Evolutionary conservation across 2,113 vertebrate species (phyloP), one percentile per base, ranked within the genome.

Genomic region (Ardeotis arabs): DNA sequence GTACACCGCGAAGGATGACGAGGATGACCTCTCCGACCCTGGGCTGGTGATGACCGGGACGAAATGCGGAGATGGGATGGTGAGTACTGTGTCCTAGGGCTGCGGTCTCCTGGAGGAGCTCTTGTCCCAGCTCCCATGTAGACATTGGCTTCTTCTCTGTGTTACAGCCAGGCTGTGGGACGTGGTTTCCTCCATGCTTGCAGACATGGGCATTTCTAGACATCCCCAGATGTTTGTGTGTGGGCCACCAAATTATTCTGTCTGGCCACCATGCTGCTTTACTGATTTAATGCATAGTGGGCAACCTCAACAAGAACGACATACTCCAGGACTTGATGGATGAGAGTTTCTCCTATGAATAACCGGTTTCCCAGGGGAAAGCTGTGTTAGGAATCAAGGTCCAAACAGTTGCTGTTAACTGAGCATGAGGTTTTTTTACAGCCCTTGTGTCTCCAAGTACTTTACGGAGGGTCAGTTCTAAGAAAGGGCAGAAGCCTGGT

Each of bases 31-130:
- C 73, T 98, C 98, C 0, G 99, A 99, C 94, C 98, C 99, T 0
- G 99, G 99, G 39, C 97, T 99, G 14, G 99, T 99, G 63, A 98
- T 99, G 97, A 98, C 99, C 0, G 99, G 99, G 63, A 99, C 99
- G 27, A 99, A 98, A 68, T 99, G 99, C 47, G 99, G 98, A 15
- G 98, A 99, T 58, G 98, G 98, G 15, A 99, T 99, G 99, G 99
- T 99, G 79, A 96, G 99, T 87, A 62, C 18, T 15, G 53, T 31
- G 20, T 29, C 19, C 41, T 29, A 29, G 45, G 62, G n/a, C 1
- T 25, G 11, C 15, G 12, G 4, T 18, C 7, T 60, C 24, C 50
- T 31, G 8, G 9, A 47, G 75, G 31, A 8, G 41, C 68, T 91
- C 35, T n/a, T 24, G 5, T 23, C 13, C 33, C 55, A 20, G 50